Evolutionary conservation across 2,888 invertebrate genomes (phyloP).

Genomic region (Melanchra persicariae): DNA sequence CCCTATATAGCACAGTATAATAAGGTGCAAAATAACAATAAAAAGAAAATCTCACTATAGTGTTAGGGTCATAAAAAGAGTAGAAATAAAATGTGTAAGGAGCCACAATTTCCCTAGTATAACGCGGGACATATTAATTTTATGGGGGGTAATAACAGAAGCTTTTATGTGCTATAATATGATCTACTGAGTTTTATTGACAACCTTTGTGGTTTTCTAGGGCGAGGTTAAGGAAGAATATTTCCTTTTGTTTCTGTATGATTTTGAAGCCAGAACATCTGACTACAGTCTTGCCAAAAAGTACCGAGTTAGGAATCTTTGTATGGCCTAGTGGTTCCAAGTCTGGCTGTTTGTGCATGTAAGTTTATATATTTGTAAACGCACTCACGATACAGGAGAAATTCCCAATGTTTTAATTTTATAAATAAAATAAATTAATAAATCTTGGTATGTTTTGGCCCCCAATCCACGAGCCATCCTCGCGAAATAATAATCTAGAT

Average conservation of each 20-base stretch:
- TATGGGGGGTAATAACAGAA: conserved; percentile 45
- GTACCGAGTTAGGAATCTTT: no score
- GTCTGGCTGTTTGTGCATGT: no score
- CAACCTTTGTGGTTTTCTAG: conserved; percentile 39
- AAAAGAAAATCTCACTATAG: conserved; percentile 47
- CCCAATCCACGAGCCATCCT: no score
- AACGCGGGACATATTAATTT: conserved; percentile 58
- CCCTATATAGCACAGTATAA: conserved; percentile 12
- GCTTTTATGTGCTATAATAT: conserved; percentile 57
- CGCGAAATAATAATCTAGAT: no score
- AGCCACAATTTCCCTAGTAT: conserved; percentile 56
- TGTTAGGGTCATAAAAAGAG: conserved; percentile 39
- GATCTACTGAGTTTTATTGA: conserved; percentile 59
- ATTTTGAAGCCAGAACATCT: no score
- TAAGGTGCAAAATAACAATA: conserved; percentile 47
- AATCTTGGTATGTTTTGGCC: no score
- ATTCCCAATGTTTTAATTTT: no score
- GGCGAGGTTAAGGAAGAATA: conserved; percentile 5
- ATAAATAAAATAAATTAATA: no score
- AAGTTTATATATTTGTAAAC: no score
- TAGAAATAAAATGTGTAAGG: conserved; percentile 50
- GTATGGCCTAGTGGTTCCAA: no score
- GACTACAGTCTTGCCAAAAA: no score
- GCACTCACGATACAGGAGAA: no score
- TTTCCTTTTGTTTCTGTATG: background rate